Base-by-base conservation (phyloP, 1,140 invertebrate genomes). In the Drosophila bocqueti region DNA sequence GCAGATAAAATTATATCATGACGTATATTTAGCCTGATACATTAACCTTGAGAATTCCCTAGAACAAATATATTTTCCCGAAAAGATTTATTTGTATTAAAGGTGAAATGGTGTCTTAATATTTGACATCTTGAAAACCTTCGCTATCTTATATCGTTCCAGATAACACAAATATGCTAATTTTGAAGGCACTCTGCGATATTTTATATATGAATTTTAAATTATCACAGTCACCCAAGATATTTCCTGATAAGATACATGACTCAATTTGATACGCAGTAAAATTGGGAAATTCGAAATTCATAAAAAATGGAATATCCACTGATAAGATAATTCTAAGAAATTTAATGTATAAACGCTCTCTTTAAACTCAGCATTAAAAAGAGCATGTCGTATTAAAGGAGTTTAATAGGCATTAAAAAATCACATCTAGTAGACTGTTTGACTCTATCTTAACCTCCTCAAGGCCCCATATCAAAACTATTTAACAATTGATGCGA, bases 371-470 rank as follows among this genome's bases (percentile, higher is more conserved):
- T n/a, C 6, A 21, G 7, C 9, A 24, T 49, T 50, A 21, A 13
- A 47, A 29, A 29, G 7, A 66, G 60, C 34, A 59, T 46, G 47
- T 78, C 15, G 21, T 24, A 16, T 67, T 40, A 45, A 34, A 40
- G 54, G 21, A 26, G 3, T 3, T 64, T 50, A 26, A 3, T 11
- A 7, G 60, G 61, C 15, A n/a, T 68, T 15, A 36, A 24, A 29
- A 55, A 40, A 43, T 71, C 67, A 31, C 38, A 55, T 38, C n/a
- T 21, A 54, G 31, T 45, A 18, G 66, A 50, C 46, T 10, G 16
- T n/a, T 63, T 38, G 62, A 55, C 40, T 55, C 18, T 46, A 55
- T 68, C 67, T 68, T 31, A 43, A 55, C 36, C 24, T n/a, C 11
- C 31, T 8, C 15, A 43, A 36, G 66, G 38, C 21, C 21, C 6